A percentile compares a stretch with the other conserved stretches of the same genome.
Evolutionary conservation across 2,888 invertebrate species (phyloP).

Genomic region (Eugnorisma glareosa): DNA sequence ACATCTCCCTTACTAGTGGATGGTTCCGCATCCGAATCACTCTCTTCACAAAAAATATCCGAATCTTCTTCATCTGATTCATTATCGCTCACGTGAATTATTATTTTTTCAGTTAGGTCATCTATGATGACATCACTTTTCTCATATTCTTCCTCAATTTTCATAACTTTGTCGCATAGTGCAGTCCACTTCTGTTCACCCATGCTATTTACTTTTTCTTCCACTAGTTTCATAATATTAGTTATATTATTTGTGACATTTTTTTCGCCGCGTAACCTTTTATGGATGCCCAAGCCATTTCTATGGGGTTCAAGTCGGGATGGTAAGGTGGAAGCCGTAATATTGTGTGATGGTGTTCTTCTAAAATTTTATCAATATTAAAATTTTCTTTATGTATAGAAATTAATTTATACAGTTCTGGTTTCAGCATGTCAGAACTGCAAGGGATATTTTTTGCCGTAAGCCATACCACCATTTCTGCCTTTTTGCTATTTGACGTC

Average conservation of each 20-base stretch:
- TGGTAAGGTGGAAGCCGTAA: constrained; percentile 1
- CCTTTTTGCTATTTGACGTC: constrained; percentile 6
- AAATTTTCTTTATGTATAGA: constrained; percentile 6
- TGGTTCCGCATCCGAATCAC: constrained; percentile 17
- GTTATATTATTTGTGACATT: constrained; percentile 12
- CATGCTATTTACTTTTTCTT: constrained; percentile 4
- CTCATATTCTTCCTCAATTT: constrained; percentile 12
- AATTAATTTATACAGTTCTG: constrained; percentile 1
- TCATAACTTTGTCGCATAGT: neutral
- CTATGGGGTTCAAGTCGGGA: constrained; percentile 9
- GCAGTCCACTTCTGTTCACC: constrained; percentile 1
- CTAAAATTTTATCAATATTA: constrained; percentile 7
- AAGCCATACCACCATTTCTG: constrained; percentile 15
- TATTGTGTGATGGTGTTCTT: constrained; percentile 2
- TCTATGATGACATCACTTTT: constrained; percentile 5
- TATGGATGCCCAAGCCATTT: constrained; percentile 46
- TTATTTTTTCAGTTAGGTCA: constrained; percentile 14
- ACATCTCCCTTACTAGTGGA: constrained; percentile 12
- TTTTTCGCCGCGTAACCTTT: constrained; percentile 15
- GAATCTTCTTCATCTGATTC: constrained; percentile 15
- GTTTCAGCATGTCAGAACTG: constrained; percentile 10
- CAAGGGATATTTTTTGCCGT: constrained; percentile 7
- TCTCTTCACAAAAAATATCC: constrained; percentile 11
- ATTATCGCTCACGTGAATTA: constrained; percentile 25
- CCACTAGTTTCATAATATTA: neutral